Base-by-base conservation (phyloP, 2,888 invertebrate species). In the Apomyelois bistriatella region DNA sequence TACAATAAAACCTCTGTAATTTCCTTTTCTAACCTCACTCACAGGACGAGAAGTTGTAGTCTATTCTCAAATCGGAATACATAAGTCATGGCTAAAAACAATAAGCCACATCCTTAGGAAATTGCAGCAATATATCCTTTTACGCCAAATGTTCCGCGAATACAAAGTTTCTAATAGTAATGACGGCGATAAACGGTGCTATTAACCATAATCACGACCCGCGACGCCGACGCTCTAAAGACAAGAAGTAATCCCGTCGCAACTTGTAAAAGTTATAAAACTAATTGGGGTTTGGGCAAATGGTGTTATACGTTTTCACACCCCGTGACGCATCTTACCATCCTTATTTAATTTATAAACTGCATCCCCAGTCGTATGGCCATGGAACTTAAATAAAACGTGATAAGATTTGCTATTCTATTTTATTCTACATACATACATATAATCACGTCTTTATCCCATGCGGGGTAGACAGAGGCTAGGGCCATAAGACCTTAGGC, bases 131-230 rank as follows among this genome's bases (percentile, higher is more conserved):
- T 52, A 54, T 52, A 48, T 42, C 62, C 46, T 58, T 64, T 56
- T 52, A 40, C 53, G 46, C 48, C 58, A 62, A 63, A 64, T 58
- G 62, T 60, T 54, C 53, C 59, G 56, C 64, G 68, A 72, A 75
- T 70, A 76, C 72, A 74, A 82, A 79, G 74, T 80, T 78, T 71
- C 63, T 74, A 70, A 74, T 76, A 74, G 74, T 76, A 80, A 82
- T 74, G 73, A 69, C 61, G 54, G 62, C 76, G 73, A 79, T 83
- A 79, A 85, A 79, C 82, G 81, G 60, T 66, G 52, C 67, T 78
- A 79, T 85, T 82, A 82, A 78, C 76, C 74, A 79, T 82, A 79
- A 83, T 83, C 77, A 83, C 79, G 63, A 55, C 62, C 61, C 62
- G 60, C 46, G 62, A 65, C 62, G 64, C 66, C 68, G 22, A 5